Evolutionary conservation across 2,797 vertebrate genomes (phyloP), one percentile per base, ranked within the genome.

Genomic region (Enteromius viviparus): DNA sequence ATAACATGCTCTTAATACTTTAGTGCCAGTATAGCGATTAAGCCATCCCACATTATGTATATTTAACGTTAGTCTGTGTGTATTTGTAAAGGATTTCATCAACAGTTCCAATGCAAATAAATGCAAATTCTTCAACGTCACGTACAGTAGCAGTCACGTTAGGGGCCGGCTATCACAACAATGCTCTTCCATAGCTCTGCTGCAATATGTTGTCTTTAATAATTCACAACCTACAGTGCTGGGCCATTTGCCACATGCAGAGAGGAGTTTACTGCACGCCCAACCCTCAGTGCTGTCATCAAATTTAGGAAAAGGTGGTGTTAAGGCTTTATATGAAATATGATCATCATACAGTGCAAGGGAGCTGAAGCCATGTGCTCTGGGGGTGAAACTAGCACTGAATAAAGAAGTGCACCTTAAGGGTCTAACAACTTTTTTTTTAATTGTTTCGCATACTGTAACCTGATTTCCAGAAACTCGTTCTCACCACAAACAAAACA

Each of bases 141-240:
- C 6, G 8, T 34, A 34, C 34, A 34, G 34, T 14, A 82, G 40
- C 53, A 34, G 70, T 10, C 60, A 65, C 14, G 17, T 76, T 15
- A 15, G 10, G 60, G 60, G 17, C 51, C 23, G 51, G 29, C 62
- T 55, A 76, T 68, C 72, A 82, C 26, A 77, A 83, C 64, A 77
- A 58, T 47, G 66, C 64, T 84, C 77, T 64, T 77, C 51, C 37
- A 84, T 89, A 86, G 88, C 91, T 91, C 86, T 87, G 89, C 90
- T 91, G 91, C 90, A 92, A 91, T 93, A 92, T 92, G 88, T 85
- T 87, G 86, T 82, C 78, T 91, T 94, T 90, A 95, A 94, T 94
- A 94, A 95, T 95, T 93, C 92, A 95, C 84, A 88, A 91, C 76
- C 89, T 76, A 80, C 89, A 81, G 90, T 85, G 85, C 84, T 55